Conservation (phyloP, 2,113 vertebrate genomes). For the Rhombomys opimus region DNA sequence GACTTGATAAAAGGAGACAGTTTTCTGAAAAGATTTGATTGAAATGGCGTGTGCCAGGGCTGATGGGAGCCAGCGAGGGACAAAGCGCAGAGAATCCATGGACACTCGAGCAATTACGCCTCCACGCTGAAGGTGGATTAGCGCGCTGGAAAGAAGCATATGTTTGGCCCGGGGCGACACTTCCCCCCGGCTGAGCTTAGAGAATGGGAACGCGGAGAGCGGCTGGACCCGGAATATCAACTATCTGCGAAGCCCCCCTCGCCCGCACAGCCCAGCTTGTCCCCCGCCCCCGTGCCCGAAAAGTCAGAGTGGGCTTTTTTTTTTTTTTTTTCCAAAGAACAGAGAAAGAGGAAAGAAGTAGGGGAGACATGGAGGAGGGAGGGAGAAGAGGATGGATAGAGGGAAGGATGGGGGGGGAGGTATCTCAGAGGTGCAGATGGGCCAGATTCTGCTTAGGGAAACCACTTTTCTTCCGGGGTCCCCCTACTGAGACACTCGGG, state of each 20-base stretch:
- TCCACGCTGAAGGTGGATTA: constrained; percentile 99
- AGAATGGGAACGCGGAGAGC: constrained; percentile 93
- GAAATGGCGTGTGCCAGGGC: constrained; percentile 99
- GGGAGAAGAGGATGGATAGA: not conserved
- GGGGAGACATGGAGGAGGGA: rapidly evolving
- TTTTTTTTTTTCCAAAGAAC: not conserved
- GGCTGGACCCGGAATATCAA: constrained; percentile 94
- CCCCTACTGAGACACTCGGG: not conserved
- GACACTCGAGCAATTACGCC: constrained; percentile 99
- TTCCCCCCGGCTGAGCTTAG: constrained; percentile 98
- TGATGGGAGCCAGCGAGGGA: constrained; percentile 99
- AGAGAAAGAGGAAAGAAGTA: not conserved
- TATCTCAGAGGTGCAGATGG: not conserved
- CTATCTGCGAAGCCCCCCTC: constrained; percentile 87
- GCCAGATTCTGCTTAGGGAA: not conserved
- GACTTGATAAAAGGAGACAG: constrained; percentile 95
- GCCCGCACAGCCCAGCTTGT: constrained; percentile 48
- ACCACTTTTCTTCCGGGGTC: constrained; percentile 18
- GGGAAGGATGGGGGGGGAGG: not conserved
- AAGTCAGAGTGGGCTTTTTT: constrained; percentile 19
- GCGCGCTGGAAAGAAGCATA: constrained; percentile 99
- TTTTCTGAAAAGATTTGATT: constrained; percentile 95
- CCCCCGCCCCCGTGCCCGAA: constrained; percentile 60
- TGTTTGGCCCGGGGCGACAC: constrained; percentile 99
- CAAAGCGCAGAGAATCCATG: constrained; percentile 98